Base-by-base conservation (phyloP, 2,797 vertebrate genomes). In the Hybognathus amarus region DNA sequence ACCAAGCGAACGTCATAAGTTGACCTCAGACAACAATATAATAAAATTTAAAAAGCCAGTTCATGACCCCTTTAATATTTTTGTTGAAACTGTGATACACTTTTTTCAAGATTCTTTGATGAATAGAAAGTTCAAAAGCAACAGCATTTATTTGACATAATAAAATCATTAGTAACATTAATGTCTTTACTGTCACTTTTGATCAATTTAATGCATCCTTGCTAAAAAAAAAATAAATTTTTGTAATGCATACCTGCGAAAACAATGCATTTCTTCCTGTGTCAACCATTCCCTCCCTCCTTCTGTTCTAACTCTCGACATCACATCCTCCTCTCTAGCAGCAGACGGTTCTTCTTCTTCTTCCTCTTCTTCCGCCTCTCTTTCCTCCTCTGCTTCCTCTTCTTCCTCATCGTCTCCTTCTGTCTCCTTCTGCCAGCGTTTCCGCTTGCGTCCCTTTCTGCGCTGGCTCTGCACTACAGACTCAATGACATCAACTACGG, bases 391-490 rank as follows among this genome's bases (percentile, higher is more conserved):
- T 0, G 27, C 77, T 13, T 85, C 87, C 11, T 85, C 87, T n/a
- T 85, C 84, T 30, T 92, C 93, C 3, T 92, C 93, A 6, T 92
- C 93, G 2, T 94, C 93, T 33, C 93, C 94, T 8, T 92, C 90
- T 2, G 85, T 89, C 4, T 93, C 92, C 85, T 88, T 88, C 1
- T 94, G 94, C 92, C 92, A 94, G 66, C 70, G 94, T 90, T 97
- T 98, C 90, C 94, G 95, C 91, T 95, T 94, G 69, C 95, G 95
- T 3, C 95, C 93, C 83, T 96, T 97, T 54, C 93, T 93, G 66
- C 94, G 95, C 86, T 94, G 96, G 11, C 97, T 97, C 86, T 99
- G 97, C 82, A 99, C 97, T 4, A 99, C 98, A 0, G 97, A 95
- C 77, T 99, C 98, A 11, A 99, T 99, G 79, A 96, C 96, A 3